Evolutionary conservation across 2,888 invertebrate genomes (phyloP).

Genomic region (Sympetrum striolatum): DNA sequence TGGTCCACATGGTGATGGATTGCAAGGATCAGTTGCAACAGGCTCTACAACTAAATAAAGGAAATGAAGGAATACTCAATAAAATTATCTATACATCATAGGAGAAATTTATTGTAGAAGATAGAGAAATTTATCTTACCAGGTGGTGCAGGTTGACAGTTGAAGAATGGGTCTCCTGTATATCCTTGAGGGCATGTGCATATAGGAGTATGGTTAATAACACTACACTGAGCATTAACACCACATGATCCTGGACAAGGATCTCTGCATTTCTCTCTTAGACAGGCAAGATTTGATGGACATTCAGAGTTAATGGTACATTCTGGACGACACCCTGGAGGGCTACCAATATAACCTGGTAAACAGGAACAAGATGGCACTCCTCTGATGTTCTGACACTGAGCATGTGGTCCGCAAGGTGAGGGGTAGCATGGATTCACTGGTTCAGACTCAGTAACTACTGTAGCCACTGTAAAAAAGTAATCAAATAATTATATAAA

Average conservation of each 20-base stretch:
- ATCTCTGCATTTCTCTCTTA: slow-evolving; percentile 78
- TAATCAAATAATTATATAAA: neutral
- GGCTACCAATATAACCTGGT: slow-evolving; percentile 55
- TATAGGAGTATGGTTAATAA: slow-evolving; percentile 77
- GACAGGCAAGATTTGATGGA: slow-evolving; percentile 76
- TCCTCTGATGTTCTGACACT: slow-evolving; percentile 54
- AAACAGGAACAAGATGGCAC: slow-evolving; percentile 57
- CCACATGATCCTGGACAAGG: slow-evolving; percentile 83
- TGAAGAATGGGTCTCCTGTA: slow-evolving; percentile 77
- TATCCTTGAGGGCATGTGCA: slow-evolving; percentile 78
- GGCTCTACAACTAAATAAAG: slow-evolving; percentile 49
- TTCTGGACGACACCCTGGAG: slow-evolving; percentile 68
- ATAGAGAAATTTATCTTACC: neutral
- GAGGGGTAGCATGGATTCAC: slow-evolving; percentile 64
- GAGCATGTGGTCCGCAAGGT: slow-evolving; percentile 73
- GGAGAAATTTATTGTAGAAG: neutral
- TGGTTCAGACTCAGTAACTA: slow-evolving; percentile 40
- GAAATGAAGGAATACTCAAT: neutral
- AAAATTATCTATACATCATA: neutral
- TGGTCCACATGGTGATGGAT: slow-evolving; percentile 55
- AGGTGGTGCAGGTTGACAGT: slow-evolving; percentile 58
- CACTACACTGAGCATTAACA: slow-evolving; percentile 74
- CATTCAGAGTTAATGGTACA: slow-evolving; percentile 73
- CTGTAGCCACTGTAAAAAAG: slow-evolving; percentile 43
- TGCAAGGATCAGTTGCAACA: slow-evolving; percentile 60